Evolutionary conservation across 2,888 invertebrate genomes (phyloP), one percentile per base, ranked within the genome.

Genomic region (Pollenia angustigena): DNA sequence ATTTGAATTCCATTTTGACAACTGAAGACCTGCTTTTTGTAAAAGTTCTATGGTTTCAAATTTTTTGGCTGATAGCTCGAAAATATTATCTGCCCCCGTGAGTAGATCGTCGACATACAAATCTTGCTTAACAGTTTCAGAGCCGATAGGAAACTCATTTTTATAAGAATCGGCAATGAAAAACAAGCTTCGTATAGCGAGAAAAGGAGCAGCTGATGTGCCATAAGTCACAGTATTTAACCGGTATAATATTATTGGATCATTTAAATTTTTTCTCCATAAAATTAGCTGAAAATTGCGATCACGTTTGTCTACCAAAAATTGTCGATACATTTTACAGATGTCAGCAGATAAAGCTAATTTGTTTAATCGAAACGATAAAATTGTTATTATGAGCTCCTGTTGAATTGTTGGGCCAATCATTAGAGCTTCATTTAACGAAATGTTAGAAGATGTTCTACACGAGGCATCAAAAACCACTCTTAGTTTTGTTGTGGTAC

Each of bases 321-420:
- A 58, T 40, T 85, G 78, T 0, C 83, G 50, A 50, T 85, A 87
- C 81, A 85, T 78, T 44, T 78, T 83, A 14, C 75, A 75, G 1
- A 85, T 78, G 11, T 85, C 81, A 1, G 85, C 82, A 7, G 58
- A 76, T 2, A 87, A n/a, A 6, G 78, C 81, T 9, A 52, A 75
- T 71, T 75, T 75, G 18, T 85, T 11, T 9, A 88, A 44, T 3
- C 83, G 86, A 78, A 78, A 78, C 16, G 72, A 69, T 23, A 78
- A 69, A 2, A 85, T 18, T 18, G 76, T 71, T 60, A 44, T 68
- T 58, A 87, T 85, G 0, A 88, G 16, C 12, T 87, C 85, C 6
- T 78, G 81, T 60, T 87, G 87, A 48, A 87, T 81, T 1, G 85
- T 87, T 46, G 88, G 87, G 7, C 87, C 85, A 18, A 85, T 74